phyloP scores from a whole-genome alignment of 2,797 vertebrate genomes.

The Sebastolobus alascanus region DNA sequence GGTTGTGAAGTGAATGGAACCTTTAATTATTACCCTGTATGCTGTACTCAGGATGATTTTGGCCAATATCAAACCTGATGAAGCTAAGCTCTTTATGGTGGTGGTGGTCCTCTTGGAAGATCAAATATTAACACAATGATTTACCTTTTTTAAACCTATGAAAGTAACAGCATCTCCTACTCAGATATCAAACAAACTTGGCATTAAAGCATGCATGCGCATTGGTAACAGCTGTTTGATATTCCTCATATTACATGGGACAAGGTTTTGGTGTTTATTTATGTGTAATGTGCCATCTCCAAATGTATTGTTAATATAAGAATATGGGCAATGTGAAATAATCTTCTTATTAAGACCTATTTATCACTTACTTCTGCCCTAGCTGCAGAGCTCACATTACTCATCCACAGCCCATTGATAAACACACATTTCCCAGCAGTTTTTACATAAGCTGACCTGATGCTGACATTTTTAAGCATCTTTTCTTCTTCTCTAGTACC shows the following conservation, averaged over 20 bases:
- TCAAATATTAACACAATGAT: neutral
- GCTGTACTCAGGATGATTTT: neutral
- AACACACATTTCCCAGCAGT: slow-evolving; percentile 4
- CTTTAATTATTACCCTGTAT: neutral
- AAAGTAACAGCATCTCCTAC: neutral
- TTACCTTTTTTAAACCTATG: too few relatives aligned
- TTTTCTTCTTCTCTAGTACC: slow-evolving; percentile 9
- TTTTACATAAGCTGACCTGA: slow-evolving; percentile 23
- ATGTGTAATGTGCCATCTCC: neutral
- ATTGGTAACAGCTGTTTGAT: neutral
- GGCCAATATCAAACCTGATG: neutral
- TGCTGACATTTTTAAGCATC: slow-evolving; percentile 19
- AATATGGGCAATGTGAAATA: neutral
- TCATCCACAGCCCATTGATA: neutral
- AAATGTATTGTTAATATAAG: neutral
- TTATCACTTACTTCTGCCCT: neutral
- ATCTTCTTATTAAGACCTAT: neutral
- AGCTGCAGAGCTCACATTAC: neutral
- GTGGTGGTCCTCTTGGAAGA: neutral
- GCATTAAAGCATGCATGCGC: neutral
- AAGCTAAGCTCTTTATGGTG: neutral
- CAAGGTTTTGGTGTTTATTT: neutral
- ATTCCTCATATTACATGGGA: neutral
- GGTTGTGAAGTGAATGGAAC: too few relatives aligned
- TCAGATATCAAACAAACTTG: neutral